Conservation (phyloP, 2,113 vertebrate genomes). For the Peromyscus polionotus region DNA sequence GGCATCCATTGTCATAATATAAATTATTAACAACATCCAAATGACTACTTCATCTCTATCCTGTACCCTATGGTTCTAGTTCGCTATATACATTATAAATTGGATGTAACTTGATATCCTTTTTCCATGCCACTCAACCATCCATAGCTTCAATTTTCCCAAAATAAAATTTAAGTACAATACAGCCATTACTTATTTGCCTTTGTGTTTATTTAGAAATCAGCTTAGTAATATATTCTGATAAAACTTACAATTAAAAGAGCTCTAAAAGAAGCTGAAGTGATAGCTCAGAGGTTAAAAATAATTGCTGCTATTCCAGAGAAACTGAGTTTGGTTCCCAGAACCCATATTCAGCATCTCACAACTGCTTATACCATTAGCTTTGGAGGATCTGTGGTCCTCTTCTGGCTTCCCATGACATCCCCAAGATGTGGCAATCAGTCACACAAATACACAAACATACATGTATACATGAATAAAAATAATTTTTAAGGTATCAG, state of each 20-base stretch:
- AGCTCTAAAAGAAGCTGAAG: background rate
- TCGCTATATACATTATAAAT: background rate
- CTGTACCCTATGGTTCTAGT: background rate
- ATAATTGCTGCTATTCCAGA: background rate
- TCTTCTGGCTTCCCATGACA: background rate
- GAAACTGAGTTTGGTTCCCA: background rate
- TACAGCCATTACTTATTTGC: background rate
- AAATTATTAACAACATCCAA: background rate
- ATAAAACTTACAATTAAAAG: background rate
- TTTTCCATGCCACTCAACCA: background rate
- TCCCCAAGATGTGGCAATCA: background rate
- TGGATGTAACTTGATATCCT: background rate
- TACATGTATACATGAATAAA: background rate
- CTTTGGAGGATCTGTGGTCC: background rate
- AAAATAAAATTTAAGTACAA: background rate
- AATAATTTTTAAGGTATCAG: background rate
- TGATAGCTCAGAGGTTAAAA: background rate
- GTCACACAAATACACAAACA: background rate
- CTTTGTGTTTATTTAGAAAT: background rate
- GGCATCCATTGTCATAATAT: background rate
- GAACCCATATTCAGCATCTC: background rate
- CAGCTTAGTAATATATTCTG: background rate
- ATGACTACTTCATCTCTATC: too few species aligned
- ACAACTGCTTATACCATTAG: background rate
- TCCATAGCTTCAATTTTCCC: background rate